phyloP scores from a whole-genome alignment of 2,888 invertebrate genomes.

The Andrena trimmerana region DNA sequence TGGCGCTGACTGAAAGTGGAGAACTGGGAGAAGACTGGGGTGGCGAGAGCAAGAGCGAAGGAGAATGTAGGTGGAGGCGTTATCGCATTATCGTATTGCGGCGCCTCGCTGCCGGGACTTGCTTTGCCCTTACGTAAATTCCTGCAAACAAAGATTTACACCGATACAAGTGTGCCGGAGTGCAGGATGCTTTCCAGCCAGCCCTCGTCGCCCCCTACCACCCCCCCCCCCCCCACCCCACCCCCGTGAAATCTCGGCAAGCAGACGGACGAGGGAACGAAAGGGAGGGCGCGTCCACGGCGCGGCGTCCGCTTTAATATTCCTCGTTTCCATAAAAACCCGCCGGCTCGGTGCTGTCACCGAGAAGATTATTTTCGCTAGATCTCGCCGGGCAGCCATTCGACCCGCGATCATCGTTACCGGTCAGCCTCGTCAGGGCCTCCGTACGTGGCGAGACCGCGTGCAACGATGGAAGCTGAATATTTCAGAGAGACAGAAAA shows the following conservation, averaged over 20 bases:
- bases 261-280: background rate
- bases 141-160: constrained; percentile 81
- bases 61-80: constrained; percentile 67
- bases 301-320: constrained; percentile 53
- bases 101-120: constrained; percentile 82
- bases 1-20: constrained; percentile 53
- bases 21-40: constrained; percentile 40
- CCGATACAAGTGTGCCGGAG: constrained; percentile 67
- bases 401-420: background rate
- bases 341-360: constrained; percentile 13
- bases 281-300: constrained; percentile 16
- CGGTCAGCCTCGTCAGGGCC: background rate
- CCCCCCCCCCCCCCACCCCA: too few relatives aligned
- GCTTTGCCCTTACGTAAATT: constrained; percentile 80
- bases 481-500: constrained; percentile 4
- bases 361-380: constrained; percentile 29
- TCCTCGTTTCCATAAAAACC: constrained; percentile 64
- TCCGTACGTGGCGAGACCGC: background rate
- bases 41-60: constrained; percentile 34
- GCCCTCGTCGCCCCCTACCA: background rate
- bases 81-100: constrained; percentile 82
- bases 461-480: background rate
- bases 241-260: constrained; percentile 25
- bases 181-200: constrained; percentile 38
- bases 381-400: constrained; percentile 4